Conservation (phyloP, 1,140 invertebrate genomes). For the Cyclargus thomasi region DNA sequence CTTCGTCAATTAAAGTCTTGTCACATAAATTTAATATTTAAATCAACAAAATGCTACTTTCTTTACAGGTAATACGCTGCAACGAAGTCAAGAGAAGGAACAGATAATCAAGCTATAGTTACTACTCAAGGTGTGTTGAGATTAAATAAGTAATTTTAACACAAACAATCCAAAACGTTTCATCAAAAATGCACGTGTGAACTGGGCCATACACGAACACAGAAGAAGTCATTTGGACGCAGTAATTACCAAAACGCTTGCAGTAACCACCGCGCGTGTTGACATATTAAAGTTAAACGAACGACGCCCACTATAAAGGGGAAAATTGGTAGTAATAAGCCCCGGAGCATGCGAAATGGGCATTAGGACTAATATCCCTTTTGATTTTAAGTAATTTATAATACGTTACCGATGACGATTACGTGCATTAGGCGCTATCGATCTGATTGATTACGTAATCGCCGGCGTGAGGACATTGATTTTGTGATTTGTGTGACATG, state of each 20-base stretch:
- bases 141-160: too few species aligned
- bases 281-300: constrained; percentile 59
- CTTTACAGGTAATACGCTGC: too few species aligned
- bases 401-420: constrained; percentile 56
- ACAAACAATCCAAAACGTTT: constrained; percentile 6
- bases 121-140: too few species aligned
- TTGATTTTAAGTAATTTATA: constrained; percentile 72
- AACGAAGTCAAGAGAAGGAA: too few species aligned
- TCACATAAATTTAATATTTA: neutral
- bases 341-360: constrained; percentile 58
- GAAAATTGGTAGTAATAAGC: constrained; percentile 56
- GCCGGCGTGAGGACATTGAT: neutral
- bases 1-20: neutral
- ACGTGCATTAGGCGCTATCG: constrained; percentile 46
- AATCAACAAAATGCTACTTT: too few species aligned
- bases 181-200: constrained; percentile 37
- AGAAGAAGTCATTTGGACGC: constrained; percentile 47
- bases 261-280: constrained; percentile 44
- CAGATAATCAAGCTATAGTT: too few species aligned
- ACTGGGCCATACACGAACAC: constrained; percentile 36
- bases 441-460: constrained; percentile 47
- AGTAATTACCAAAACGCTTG: constrained; percentile 61
- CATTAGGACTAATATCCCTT: constrained; percentile 65
- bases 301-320: constrained; percentile 46
- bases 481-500: neutral